Base-by-base conservation (phyloP, 1,140 invertebrate species). In the Semibalanus balanoides region DNA sequence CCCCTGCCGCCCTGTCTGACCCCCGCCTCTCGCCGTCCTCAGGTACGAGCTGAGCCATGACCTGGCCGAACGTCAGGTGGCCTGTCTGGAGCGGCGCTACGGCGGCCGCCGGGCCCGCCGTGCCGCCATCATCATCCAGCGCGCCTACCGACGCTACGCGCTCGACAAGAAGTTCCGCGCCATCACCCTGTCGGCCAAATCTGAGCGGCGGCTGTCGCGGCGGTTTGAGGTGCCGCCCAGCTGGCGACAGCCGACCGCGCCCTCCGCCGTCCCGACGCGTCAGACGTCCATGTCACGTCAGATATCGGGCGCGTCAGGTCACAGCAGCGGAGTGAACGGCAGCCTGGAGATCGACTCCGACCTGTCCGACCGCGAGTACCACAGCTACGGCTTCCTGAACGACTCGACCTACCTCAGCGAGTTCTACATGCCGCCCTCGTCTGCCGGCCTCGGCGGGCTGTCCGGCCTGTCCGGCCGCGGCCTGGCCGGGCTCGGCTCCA, bases 11-110 rank as follows among this genome's bases (percentile, higher is more conserved):
- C 35, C 35, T 40, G 35, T 17, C 51, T 64, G 51, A 64, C 51
- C 22, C 51, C 51, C 51, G 3, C 51, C 22, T 64, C 51, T 64
- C n/a, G n/a, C n/a, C n/a, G 22, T 19, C 51, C 51, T 14, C 51
- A 64, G 51, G 51, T 98, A 98, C 87, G 96, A 98, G 86, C 87
- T 98, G 81, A 97, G 95, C 70, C 94, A 97, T 86, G 95, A 98
- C 84, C 87, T 98, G 40, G 87, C 96, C 77, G 95, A 97, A 82
- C 97, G 97, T 84, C 94, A 97, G 87, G 92, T 96, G 77, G 95
- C 97, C 86, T 92, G 97, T 86, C 84, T 98, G 79, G 95, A 98
- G 85, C 51, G 51, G 51, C 94, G 96, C 83, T 98, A 98, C 87
- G 96, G 96, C 71, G 96, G 96, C 70, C 81, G 83, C 30, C 87